phyloP scores from a whole-genome alignment of 2,888 invertebrate species.

The Bugula neritina region DNA sequence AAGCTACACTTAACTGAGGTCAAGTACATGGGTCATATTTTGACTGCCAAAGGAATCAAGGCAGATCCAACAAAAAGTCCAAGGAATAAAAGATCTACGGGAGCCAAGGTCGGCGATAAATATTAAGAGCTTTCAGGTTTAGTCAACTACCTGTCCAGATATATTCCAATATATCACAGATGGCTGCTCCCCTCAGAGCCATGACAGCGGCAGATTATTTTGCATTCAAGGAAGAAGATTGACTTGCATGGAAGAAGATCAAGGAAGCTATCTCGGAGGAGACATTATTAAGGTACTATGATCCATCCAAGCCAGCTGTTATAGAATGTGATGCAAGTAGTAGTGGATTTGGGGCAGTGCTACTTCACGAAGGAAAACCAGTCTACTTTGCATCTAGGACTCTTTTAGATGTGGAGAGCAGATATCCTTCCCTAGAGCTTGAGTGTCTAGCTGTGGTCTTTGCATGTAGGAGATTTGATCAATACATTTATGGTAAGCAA shows the following conservation, averaged over 20 bases:
- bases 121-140: conserved; percentile 31
- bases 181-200: conserved; percentile 30
- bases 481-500: conserved; percentile 32
- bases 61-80: conserved; percentile 31
- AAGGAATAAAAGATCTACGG: conserved; percentile 32
- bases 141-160: conserved; percentile 32
- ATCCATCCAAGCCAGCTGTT: not conserved
- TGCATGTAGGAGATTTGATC: conserved; percentile 32
- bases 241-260: not conserved
- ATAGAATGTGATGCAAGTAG: conserved; percentile 22
- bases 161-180: conserved; percentile 30
- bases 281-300: not conserved
- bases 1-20: conserved; percentile 30
- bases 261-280: not conserved
- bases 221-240: not conserved
- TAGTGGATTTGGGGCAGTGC: not conserved
- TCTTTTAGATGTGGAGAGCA: not conserved
- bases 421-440: not conserved
- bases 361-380: conserved; percentile 15
- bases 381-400: conserved; percentile 23
- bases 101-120: conserved; percentile 29
- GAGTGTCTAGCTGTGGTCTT: conserved; percentile 28
- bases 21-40: conserved; percentile 32
- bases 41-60: conserved; percentile 31
- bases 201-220: conserved; percentile 28